Percentiles rank a stretch among this genome's conserved stretches.
These are phyloP conservation scores for Caenorhabditis uteleia DNA, from an alignment of 2,888 invertebrate species.

Conservation along the genomic window DNA sequence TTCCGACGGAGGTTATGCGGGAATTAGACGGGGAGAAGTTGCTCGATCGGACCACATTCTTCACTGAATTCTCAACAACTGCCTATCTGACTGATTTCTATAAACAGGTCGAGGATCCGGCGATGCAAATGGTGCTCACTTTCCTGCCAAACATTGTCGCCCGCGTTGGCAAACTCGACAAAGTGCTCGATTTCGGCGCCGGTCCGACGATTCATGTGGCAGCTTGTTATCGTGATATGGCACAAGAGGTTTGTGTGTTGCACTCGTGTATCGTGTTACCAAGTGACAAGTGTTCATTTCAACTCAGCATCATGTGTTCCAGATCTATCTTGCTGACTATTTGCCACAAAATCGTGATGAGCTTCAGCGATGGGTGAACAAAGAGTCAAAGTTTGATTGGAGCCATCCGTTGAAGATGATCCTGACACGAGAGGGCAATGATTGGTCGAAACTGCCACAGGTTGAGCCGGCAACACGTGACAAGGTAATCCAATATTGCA, in stretches of 20 bases:
- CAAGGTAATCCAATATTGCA: slow-evolving; percentile 39
- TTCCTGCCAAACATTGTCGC: slow-evolving; percentile 64
- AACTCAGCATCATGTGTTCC: slow-evolving; percentile 32
- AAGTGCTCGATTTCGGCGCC: slow-evolving; percentile 51
- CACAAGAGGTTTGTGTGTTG: slow-evolving; percentile 59
- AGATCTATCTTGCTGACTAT: slow-evolving; percentile 66
- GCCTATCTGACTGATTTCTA: slow-evolving; percentile 66
- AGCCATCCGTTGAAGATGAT: slow-evolving; percentile 38
- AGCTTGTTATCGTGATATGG: slow-evolving; percentile 58
- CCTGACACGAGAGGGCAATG: slow-evolving; percentile 51
- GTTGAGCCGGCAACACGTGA: slow-evolving; percentile 48
- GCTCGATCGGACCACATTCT: slow-evolving; percentile 56
- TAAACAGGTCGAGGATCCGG: slow-evolving; percentile 62
- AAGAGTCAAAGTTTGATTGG: slow-evolving; percentile 60
- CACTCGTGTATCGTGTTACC: background rate
- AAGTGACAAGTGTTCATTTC: slow-evolving; percentile 6
- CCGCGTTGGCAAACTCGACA: slow-evolving; percentile 45
- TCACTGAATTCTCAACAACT: slow-evolving; percentile 57
- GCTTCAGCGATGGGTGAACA: slow-evolving; percentile 52
- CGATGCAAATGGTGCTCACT: slow-evolving; percentile 68
- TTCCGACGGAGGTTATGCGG: slow-evolving; percentile 36
- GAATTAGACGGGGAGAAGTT: slow-evolving; percentile 38
- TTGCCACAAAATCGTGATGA: slow-evolving; percentile 65
- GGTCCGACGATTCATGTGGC: slow-evolving; percentile 68
- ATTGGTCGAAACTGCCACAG: slow-evolving; percentile 32